Percentiles rank a stretch among this genome's conserved stretches.
These are phyloP conservation scores for Grammomys dolichurus DNA, from an alignment of 2,113 vertebrate genomes.

Conservation along the genomic window DNA sequence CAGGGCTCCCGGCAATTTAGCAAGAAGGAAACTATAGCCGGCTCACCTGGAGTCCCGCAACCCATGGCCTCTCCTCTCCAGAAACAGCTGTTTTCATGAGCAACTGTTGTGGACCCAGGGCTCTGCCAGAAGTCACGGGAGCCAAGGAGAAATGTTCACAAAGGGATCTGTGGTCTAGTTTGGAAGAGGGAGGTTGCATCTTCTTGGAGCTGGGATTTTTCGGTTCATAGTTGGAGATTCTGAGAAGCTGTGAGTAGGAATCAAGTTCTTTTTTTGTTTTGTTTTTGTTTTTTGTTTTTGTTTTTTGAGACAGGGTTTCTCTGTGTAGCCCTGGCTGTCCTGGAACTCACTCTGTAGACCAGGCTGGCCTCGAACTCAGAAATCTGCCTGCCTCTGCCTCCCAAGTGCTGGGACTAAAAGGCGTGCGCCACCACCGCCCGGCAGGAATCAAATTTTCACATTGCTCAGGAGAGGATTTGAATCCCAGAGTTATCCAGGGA, in stretches of 20 bases:
- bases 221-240: not conserved
- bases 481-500: not conserved
- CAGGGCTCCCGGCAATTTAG: not conserved
- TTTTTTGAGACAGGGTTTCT: no score
- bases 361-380: no score
- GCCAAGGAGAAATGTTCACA: fast-evolving
- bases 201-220: not conserved
- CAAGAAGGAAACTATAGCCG: not conserved
- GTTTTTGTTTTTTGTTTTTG: no score
- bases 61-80: not conserved
- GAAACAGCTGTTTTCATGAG: not conserved
- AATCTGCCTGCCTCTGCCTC: no score
- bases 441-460: not conserved
- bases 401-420: no score
- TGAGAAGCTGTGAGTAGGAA: not conserved
- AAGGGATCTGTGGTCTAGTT: not conserved
- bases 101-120: not conserved
- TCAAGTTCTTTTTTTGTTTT: no score
- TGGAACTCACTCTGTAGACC: no score
- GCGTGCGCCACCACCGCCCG: no score
- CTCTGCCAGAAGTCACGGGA: no score
- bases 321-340: no score
- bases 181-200: not conserved
- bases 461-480: not conserved
- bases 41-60: no score